Percentiles rank a stretch among this genome's conserved stretches.
These are phyloP conservation scores for Calliopsis andreniformis DNA, from an alignment of 1,140 invertebrate species.

Conservation along the genomic window DNA sequence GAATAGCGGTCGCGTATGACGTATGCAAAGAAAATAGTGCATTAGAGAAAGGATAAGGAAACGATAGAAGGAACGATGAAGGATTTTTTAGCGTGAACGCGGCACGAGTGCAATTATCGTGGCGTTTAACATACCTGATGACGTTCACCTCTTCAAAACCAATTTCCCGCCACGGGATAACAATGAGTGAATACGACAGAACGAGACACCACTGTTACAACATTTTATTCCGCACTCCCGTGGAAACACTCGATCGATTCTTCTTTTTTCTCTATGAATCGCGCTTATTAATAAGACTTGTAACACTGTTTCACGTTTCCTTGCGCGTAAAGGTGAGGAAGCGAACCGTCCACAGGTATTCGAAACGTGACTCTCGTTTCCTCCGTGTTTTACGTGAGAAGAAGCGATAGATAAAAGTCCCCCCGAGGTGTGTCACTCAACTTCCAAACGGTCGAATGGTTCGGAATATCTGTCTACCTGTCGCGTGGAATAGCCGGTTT, in stretches of 20 bases:
- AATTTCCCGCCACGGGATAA: conserved; percentile 35
- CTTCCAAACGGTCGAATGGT: conserved; percentile 15
- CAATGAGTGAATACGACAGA: not conserved
- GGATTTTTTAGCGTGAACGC: not conserved
- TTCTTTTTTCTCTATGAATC: no score
- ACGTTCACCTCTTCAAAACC: conserved; percentile 18
- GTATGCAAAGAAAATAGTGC: conserved; percentile 19
- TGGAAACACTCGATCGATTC: not conserved
- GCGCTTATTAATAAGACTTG: no score
- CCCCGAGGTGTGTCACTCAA: conserved; percentile 37
- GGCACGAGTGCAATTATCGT: not conserved
- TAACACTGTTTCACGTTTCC: conserved; percentile 24
- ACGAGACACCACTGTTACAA: conserved; percentile 29
- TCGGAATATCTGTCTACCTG: conserved; percentile 37
- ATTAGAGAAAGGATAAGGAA: conserved; percentile 10
- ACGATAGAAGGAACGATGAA: not conserved
- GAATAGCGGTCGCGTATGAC: conserved; percentile 28
- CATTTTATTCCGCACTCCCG: conserved; percentile 26
- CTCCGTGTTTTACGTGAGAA: not conserved
- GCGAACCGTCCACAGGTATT: not conserved
- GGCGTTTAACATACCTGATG: conserved; percentile 32
- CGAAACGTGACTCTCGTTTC: not conserved
- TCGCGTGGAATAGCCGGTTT: conserved; percentile 41
- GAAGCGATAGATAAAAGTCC: not conserved
- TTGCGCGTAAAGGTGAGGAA: not conserved